Percentiles rank a stretch among this genome's conserved stretches.
Conservation (phyloP, 2,888 invertebrate species). For the Papilio demoleus region DNA sequence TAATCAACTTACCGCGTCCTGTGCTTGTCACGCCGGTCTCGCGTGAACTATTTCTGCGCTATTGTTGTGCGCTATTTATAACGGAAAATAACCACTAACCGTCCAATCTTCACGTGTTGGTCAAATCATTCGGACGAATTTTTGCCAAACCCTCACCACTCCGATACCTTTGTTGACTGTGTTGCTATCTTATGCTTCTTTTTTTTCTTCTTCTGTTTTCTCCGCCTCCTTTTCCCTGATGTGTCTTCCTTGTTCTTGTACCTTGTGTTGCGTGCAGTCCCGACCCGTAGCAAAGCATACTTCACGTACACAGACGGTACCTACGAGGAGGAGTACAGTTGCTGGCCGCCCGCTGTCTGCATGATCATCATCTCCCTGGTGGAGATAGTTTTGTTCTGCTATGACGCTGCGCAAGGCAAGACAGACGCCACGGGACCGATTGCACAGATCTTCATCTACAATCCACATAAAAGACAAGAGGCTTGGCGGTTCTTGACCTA, state of each 20-base stretch:
- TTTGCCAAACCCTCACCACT: background rate
- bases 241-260: constrained; percentile 41
- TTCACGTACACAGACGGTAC: constrained; percentile 86
- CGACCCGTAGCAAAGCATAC: constrained; percentile 62
- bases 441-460: constrained; percentile 92
- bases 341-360: constrained; percentile 95
- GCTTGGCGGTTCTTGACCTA: constrained; percentile 97
- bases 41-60: constrained; percentile 65
- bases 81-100: constrained; percentile 28
- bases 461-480: constrained; percentile 92
- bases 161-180: background rate
- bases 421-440: constrained; percentile 88
- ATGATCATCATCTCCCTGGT: constrained; percentile 95
- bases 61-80: constrained; percentile 49
- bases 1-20: constrained; percentile 73
- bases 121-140: background rate
- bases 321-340: constrained; percentile 96
- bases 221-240: constrained; percentile 35
- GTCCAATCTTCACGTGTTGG: constrained; percentile 26
- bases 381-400: constrained; percentile 90
- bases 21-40: constrained; percentile 57
- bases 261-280: constrained; percentile 65
- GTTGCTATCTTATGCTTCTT: background rate
- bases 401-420: constrained; percentile 77
- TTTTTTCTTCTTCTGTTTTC: background rate